Evolutionary conservation across 2,888 invertebrate species (phyloP).

Genomic region (Drosophila pseudotalamancana): DNA sequence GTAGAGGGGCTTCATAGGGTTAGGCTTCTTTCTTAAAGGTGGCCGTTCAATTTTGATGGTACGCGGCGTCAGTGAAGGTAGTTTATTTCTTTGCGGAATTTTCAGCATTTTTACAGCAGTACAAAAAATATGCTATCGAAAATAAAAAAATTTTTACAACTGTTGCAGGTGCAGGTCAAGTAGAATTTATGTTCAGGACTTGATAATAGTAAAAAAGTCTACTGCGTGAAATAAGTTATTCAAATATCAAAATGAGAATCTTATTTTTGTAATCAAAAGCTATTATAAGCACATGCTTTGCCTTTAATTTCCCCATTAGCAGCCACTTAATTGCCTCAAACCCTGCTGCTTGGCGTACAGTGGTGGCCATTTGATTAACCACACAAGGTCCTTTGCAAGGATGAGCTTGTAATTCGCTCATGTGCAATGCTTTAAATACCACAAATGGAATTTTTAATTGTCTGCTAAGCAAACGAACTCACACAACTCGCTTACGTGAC

Average conservation of each 20-base stretch:
- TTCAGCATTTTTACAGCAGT: conserved; percentile 34
- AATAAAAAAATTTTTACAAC: neutral
- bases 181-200: neutral
- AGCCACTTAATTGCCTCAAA: conserved; percentile 13
- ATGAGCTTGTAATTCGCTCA: conserved; percentile 38
- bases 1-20: conserved; percentile 2
- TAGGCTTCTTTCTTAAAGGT: neutral
- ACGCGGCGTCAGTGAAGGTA: conserved; percentile 15
- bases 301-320: conserved; percentile 4
- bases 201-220: neutral
- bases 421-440: conserved; percentile 52
- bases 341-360: no score
- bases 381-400: conserved; percentile 23
- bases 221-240: no score
- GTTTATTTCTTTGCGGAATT: conserved; percentile 38
- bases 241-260: no score
- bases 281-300: neutral
- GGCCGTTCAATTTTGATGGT: conserved; percentile 35
- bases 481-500: conserved; percentile 30
- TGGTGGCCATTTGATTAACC: conserved; percentile 46
- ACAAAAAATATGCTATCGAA: neutral
- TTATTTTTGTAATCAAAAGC: no score
- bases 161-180: neutral
- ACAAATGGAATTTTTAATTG: conserved; percentile 67
- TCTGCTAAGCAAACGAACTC: conserved; percentile 41